A percentile compares a stretch with the other conserved stretches of the same genome.
These are phyloP conservation scores for Patella ulyssiponensis DNA, from an alignment of 2,888 invertebrate genomes.

Conservation along the genomic window DNA sequence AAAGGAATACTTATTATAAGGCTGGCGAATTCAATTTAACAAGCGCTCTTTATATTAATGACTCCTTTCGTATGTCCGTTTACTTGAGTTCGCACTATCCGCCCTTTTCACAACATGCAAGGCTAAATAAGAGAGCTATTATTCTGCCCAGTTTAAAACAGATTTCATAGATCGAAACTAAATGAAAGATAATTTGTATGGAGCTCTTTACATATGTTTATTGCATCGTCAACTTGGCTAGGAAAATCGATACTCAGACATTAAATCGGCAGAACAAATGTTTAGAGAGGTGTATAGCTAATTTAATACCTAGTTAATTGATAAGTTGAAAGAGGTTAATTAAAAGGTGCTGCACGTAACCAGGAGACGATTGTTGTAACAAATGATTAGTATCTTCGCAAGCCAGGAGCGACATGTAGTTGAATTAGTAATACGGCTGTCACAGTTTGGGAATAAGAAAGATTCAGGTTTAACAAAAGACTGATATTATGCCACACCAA, in stretches of 20 bases:
- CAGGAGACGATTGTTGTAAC: background rate
- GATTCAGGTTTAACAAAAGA: no score
- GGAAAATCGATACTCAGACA: background rate
- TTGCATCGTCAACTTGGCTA: conserved; percentile 18
- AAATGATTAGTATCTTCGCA: no score
- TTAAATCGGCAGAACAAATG: conserved; percentile 9
- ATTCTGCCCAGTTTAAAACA: background rate
- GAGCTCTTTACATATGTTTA: conserved; percentile 39
- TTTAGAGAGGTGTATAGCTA: conserved; percentile 9
- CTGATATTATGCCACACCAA: no score
- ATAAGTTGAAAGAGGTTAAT: conserved; percentile 8
- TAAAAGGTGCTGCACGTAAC: conserved; percentile 3
- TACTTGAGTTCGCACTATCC: conserved; percentile 11
- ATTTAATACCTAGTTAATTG: conserved; percentile 11
- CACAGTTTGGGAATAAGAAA: no score
- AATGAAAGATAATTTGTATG: conserved; percentile 39
- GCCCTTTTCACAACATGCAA: background rate
- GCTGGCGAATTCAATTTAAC: conserved; percentile 5
- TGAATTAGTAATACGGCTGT: no score
- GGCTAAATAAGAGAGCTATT: background rate
- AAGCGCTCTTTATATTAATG: conserved; percentile 12
- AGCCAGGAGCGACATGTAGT: no score
- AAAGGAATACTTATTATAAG: conserved; percentile 11
- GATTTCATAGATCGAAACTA: conserved; percentile 19
- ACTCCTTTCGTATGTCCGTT: conserved; percentile 7